phyloP scores from a whole-genome alignment of 2,797 vertebrate species.

The Synanceia verrucosa region DNA sequence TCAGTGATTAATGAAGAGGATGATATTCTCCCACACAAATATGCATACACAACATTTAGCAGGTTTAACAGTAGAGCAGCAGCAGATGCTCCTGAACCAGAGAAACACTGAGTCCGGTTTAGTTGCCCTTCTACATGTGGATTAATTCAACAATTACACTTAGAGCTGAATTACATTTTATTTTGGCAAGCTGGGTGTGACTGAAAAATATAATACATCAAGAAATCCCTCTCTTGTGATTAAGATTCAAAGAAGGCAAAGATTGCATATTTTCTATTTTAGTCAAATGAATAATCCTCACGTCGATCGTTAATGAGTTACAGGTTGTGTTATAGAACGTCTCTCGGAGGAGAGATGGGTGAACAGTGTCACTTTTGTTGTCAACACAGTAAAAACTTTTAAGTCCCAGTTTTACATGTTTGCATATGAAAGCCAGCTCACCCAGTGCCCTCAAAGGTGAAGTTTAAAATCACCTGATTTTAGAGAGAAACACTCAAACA shows the following conservation, averaged over 20 bases:
- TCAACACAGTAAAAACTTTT: constrained; percentile 22
- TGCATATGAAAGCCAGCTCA: constrained; percentile 40
- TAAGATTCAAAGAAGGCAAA: constrained; percentile 18
- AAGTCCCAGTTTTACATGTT: constrained; percentile 30
- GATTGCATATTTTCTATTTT: constrained; percentile 10
- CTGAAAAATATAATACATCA: not conserved
- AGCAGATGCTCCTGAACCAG: not conserved
- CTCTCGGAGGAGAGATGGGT: constrained; percentile 19
- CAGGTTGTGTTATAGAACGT: not conserved
- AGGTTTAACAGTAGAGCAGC: not conserved
- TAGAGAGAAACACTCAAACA: not conserved
- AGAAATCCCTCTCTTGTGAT: not conserved
- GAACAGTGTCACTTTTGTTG: constrained; percentile 26
- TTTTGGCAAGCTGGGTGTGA: not conserved
- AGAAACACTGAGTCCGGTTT: not conserved
- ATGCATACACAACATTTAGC: not conserved
- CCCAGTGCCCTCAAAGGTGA: not conserved
- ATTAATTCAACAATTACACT: not conserved
- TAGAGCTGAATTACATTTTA: not conserved
- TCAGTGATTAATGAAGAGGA: not conserved
- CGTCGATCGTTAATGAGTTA: constrained; percentile 23
- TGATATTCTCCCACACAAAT: not conserved
- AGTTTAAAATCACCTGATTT: constrained; percentile 25
- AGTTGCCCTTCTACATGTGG: not conserved
- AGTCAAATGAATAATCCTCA: constrained; percentile 18